These are phyloP conservation scores for Axea sp. DNA, from an alignment of 2,888 invertebrate genomes.

Conservation along the genomic window DNA sequence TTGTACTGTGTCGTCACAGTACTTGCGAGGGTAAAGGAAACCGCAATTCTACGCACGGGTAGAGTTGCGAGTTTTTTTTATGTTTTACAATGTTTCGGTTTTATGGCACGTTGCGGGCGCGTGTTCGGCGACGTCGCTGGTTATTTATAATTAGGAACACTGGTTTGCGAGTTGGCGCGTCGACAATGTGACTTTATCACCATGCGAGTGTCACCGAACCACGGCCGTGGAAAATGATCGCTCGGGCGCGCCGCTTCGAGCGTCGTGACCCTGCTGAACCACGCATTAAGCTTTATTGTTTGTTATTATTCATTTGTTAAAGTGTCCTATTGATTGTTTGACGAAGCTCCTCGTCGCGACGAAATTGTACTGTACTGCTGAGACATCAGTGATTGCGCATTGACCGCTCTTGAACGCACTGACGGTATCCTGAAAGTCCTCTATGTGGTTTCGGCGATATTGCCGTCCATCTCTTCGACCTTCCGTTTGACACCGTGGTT, in stretches of 20 bases:
- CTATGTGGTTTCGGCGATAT: constrained; percentile 73
- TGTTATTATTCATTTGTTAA: constrained; percentile 49
- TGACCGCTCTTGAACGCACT: constrained; percentile 77
- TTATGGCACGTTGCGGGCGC: constrained; percentile 77
- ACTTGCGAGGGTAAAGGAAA: constrained; percentile 65
- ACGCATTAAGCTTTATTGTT: constrained; percentile 49
- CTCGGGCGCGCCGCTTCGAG: constrained; percentile 12
- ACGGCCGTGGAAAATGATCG: constrained; percentile 43
- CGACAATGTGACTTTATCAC: constrained; percentile 42
- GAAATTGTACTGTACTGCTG: constrained; percentile 70
- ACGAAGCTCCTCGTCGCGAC: constrained; percentile 8
- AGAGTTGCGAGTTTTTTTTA: constrained; percentile 47
- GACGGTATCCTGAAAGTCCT: constrained; percentile 44
- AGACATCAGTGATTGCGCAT: constrained; percentile 76
- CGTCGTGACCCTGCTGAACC: constrained; percentile 27
- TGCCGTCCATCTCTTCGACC: constrained; percentile 75
- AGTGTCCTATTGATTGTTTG: constrained; percentile 36
- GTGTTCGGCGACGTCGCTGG: constrained; percentile 52
- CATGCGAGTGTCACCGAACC: constrained; percentile 32
- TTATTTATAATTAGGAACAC: constrained; percentile 56
- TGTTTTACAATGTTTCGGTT: constrained; percentile 39
- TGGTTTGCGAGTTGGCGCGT: constrained; percentile 33
- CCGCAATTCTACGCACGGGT: constrained; percentile 41
- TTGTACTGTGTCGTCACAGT: constrained; percentile 71
- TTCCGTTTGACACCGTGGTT: constrained; percentile 76